These are phyloP conservation scores for Drosophila sechellia DNA, from an alignment of 1,140 invertebrate genomes.

Conservation along the genomic window DNA sequence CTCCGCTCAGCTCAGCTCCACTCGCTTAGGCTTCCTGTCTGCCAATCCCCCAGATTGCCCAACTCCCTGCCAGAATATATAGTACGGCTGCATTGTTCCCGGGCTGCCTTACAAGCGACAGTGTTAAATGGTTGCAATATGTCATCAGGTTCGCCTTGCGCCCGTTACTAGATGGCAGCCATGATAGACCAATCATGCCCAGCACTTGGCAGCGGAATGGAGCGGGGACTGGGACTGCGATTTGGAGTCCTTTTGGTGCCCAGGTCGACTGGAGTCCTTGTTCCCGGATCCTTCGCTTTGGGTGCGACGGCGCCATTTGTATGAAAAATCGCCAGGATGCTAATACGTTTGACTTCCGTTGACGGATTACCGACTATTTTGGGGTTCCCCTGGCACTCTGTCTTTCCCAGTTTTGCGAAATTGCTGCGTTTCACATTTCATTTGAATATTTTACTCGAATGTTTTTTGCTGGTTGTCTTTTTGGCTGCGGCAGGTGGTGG, in stretches of 20 bases:
- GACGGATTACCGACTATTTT: slow-evolving; percentile 83
- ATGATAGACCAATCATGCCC: slow-evolving; percentile 80
- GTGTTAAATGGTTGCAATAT: slow-evolving; percentile 84
- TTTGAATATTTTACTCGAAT: slow-evolving; percentile 77
- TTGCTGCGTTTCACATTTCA: slow-evolving; percentile 78
- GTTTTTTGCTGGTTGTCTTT: slow-evolving; percentile 48
- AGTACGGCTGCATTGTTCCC: slow-evolving; percentile 65
- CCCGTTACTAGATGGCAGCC: slow-evolving; percentile 69
- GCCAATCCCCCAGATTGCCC: slow-evolving; percentile 4
- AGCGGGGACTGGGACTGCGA: background rate
- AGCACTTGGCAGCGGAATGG: slow-evolving; percentile 24
- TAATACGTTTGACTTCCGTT: slow-evolving; percentile 84
- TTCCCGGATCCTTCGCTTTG: slow-evolving; percentile 17
- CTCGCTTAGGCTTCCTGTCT: slow-evolving; percentile 70
- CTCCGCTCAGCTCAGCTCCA: slow-evolving; percentile 34
- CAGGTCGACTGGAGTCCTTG: slow-evolving; percentile 30
- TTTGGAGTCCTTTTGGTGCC: slow-evolving; percentile 7
- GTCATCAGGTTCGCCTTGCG: slow-evolving; percentile 74
- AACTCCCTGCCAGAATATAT: slow-evolving; percentile 16
- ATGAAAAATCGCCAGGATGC: slow-evolving; percentile 84
- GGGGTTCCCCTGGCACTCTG: slow-evolving; percentile 21
- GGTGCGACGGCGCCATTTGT: slow-evolving; percentile 76
- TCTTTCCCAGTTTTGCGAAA: slow-evolving; percentile 47
- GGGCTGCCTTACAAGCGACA: slow-evolving; percentile 73
- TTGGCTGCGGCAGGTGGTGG: slow-evolving; percentile 38